Base-by-base conservation (phyloP, 2,797 vertebrate genomes). In the Lacerta viridis region DNA sequence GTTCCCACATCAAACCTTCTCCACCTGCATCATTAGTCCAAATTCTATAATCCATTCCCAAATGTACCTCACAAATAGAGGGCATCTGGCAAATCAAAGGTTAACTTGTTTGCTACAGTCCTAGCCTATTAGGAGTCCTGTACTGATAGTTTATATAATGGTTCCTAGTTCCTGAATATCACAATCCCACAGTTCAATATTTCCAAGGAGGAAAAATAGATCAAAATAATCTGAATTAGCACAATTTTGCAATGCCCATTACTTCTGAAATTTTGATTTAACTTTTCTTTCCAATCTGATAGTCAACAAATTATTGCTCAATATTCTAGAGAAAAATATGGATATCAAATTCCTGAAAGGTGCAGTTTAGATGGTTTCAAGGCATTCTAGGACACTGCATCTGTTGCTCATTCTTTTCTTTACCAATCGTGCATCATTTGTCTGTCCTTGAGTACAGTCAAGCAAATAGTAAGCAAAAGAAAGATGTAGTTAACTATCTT, bases 241-340 rank as follows among this genome's bases (percentile, higher is more conserved):
- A 91, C 17, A 0, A 91, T 95, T 64, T 59, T 39, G 20, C 29
- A n/a, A 3, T 13, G 91, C 91, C 90, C 80, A 77, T 89, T 86
- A 85, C 43, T 72, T 83, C n/a, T 59, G n/a, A 77, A 74, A 39
- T 55, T 50, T 69, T 59, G 43, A n/a, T 83, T 5, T 69, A 18
- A 72, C 9, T 0, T 93, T 74, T 83, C 50, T 89, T 79, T 83
- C 93, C 87, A 72, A 89, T 88, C 74, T 79, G 64, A 18, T 83
- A 91, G 89, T 87, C 90, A 93, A 91, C 82, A 59, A 93, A 94
- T 93, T 92, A 93, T 92, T 94, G 82, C 87, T 92, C 82, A 93
- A 89, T 68, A 50, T 90, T 90, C 20, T 85, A 81, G 78, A 46
- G 78, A 86, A 87, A 88, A 88, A 68, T 86, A 33, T 33, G 50